Evolutionary conservation across 2,113 vertebrate genomes (phyloP).

Genomic region (Cichladusa arquata): DNA sequence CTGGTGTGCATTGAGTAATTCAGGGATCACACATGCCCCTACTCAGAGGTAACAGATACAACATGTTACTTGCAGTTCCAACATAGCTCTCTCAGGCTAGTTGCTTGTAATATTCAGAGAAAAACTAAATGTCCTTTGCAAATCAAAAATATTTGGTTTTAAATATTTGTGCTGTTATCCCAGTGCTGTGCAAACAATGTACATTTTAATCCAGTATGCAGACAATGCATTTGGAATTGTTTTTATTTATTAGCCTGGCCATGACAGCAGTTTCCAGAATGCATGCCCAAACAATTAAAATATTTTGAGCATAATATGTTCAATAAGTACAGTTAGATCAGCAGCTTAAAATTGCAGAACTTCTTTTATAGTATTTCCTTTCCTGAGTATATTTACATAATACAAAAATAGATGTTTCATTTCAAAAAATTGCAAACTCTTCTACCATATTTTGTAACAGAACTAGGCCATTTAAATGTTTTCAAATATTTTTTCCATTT

Average conservation of each 20-base stretch:
- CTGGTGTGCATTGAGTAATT: neutral
- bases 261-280: neutral
- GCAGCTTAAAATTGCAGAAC: neutral
- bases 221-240: neutral
- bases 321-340: neutral
- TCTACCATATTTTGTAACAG: neutral
- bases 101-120: neutral
- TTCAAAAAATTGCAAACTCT: neutral
- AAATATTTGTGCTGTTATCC: neutral
- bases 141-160: neutral
- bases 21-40: neutral
- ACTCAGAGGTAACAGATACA: neutral
- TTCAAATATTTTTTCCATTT: neutral
- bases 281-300: neutral
- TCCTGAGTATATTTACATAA: constrained; percentile 12
- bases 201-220: neutral
- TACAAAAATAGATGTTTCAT: neutral
- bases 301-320: neutral
- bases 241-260: neutral
- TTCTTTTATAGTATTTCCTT: neutral
- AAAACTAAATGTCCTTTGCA: neutral
- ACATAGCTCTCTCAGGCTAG: neutral
- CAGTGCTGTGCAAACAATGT: neutral
- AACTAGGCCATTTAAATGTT: neutral
- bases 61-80: neutral